Base-by-base conservation (phyloP, 2,888 invertebrate species). In the Eupithecia tripunctaria region DNA sequence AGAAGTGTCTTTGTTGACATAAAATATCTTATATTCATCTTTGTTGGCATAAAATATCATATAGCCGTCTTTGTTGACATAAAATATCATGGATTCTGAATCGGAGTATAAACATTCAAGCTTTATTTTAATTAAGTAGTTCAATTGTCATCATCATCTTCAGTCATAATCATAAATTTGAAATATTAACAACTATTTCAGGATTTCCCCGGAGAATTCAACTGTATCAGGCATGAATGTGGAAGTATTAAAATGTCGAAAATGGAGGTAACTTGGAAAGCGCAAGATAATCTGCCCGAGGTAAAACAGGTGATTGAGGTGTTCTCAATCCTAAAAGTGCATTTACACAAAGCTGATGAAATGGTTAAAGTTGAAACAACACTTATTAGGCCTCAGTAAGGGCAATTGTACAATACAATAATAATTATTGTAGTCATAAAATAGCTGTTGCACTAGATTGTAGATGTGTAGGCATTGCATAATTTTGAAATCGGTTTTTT, bases 191-290 rank as follows among this genome's bases (percentile, higher is more conserved):
- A 63, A 18, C 68, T 38, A 27, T 47, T 6, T 89, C 84, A 94
- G 94, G 94, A 93, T 75, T 94, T 93, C 75, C 94, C 93, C 18
- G 94, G 93, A n/a, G 86, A 88, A 78, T 90, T 82, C 74, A 85
- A 86, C 70, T 91, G 91, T 77, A 86, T 93, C 62, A 91, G 91
- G 80, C 89, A 89, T 78, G 90, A 92, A 60, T 88, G 88, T 21
- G 89, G 87, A n/a, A 89, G 90, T 76, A 71, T 82, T 36, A 91
- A 86, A 78, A 84, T 94, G 41, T 89, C 93, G 2, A 93, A 91
- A 84, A 93, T 94, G 92, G 88, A 91, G 78, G 78, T 94, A 29
- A 83, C 80, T 43, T 94, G 94, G 94, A 80, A 82, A 32, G 85
- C 85, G 47, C 82, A 81, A 10, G 84, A 87, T 25, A 76, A 79